Base-by-base conservation (phyloP, 2,113 vertebrate genomes). In the Passer montanus region DNA sequence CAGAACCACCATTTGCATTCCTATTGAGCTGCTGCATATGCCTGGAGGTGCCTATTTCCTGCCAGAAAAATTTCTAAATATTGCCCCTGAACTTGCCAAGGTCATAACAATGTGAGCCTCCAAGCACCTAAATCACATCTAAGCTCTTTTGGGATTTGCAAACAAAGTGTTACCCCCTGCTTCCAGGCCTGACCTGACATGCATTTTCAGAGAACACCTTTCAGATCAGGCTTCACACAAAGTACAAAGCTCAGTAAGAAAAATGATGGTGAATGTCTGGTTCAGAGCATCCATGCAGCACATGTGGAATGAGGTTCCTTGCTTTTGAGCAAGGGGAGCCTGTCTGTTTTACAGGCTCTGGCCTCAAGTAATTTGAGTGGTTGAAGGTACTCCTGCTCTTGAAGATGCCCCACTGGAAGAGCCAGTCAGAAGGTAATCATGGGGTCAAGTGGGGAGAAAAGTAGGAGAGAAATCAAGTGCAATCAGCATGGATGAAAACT, bases 61-160 rank as follows among this genome's bases (percentile, higher is more conserved):
- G 93, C 96, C 96, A 96, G 95, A 92, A 95, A 97, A 96, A 92
- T 94, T 97, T 95, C 95, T 86, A 97, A 95, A 97, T 92, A 94
- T 84, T 1, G 0, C 56, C 73, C 84, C 35, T 87, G 80, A 94
- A 84, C 89, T 81, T 97, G 95, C 96, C 96, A 97, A 95, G 64
- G 91, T 92, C 89, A 82, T 84, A 94, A 80, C 43, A 67, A 49
- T 10, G 37, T 50, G 67, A 95, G 80, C 86, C 80, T 94, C 76
- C 28, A 1, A 96, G 93, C 94, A 90, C 76, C 86, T 89, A 90
- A 93, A 94, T 92, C 93, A 93, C 84, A 96, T 95, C 86, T 94
- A 91, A 94, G 77, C 41, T 91, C 44, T 64, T 81, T 2, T 27
- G 50, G 56, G 95, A 89, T 94, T 84, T 96, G 89, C 73, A 93